phyloP scores from a whole-genome alignment of 53 echinoderm and acorn worm species.

The Pentamera pediparva region DNA sequence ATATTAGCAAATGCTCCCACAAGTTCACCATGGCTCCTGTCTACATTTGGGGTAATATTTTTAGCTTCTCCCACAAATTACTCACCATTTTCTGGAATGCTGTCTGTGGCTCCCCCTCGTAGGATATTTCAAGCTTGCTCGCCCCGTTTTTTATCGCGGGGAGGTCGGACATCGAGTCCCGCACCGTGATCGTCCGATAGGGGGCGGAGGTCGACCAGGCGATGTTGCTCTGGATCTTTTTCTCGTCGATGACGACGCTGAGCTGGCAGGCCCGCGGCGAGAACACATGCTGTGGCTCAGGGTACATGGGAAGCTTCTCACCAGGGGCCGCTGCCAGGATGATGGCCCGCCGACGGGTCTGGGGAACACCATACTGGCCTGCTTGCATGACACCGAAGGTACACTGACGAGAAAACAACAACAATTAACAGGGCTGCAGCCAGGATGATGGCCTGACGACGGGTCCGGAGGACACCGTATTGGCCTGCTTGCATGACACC shows the following conservation, averaged over 20 bases:
- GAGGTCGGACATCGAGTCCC: conserved; percentile 88
- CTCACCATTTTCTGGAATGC: conserved; percentile 86
- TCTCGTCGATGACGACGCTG: conserved; percentile 79
- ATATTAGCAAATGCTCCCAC: too few species aligned
- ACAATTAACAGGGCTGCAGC: conserved; percentile 64
- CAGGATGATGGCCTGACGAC: conserved; percentile 90
- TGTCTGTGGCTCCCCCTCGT: conserved; percentile 92
- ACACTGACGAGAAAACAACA: conserved; percentile 44
- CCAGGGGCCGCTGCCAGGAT: conserved; percentile 96
- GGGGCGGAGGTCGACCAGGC: conserved; percentile 77
- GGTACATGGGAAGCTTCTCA: conserved; percentile 84
- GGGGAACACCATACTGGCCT: conserved; percentile 97
- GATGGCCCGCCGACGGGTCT: conserved; percentile 92
- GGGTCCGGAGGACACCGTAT: conserved; percentile 93
- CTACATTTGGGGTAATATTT: not conserved
- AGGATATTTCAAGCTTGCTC: conserved; percentile 84
- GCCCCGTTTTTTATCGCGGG: conserved; percentile 86
- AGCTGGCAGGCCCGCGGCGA: conserved; percentile 92
- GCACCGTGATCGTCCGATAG: conserved; percentile 87
- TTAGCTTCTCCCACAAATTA: not conserved
- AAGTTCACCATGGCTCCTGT: not conserved
- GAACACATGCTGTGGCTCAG: conserved; percentile 89
- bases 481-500: conserved; percentile 97
- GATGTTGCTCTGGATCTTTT: conserved; percentile 75
- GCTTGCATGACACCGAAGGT: conserved; percentile 96